Conservation (phyloP, 1,140 invertebrate species). For the Nomia melanderi region DNA sequence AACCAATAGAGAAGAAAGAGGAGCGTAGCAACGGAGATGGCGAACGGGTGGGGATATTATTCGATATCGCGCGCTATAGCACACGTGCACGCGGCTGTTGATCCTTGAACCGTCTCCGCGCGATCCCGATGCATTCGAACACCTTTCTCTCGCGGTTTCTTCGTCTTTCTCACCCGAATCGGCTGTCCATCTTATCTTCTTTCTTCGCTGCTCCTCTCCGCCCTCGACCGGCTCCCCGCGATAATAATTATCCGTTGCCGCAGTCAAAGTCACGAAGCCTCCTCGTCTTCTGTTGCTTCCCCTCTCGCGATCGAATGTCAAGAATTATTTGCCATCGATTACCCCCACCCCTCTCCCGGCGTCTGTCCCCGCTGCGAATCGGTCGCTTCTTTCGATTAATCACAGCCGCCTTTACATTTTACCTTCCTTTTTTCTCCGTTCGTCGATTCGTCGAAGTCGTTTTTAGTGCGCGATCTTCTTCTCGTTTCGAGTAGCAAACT, state of each 20-base stretch:
- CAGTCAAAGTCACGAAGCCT: conserved; percentile 58
- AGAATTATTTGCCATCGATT: conserved; percentile 53
- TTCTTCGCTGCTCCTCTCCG: background rate
- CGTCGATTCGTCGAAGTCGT: background rate
- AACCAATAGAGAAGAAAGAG: conserved; percentile 27
- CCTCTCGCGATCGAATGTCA: conserved; percentile 43
- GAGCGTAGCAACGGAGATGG: conserved; percentile 11
- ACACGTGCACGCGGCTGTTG: conserved; percentile 26
- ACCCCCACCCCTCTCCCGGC: background rate
- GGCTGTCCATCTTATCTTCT: background rate
- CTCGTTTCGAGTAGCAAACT: background rate
- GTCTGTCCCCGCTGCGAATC: background rate
- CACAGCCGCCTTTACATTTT: background rate
- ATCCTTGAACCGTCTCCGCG: conserved; percentile 65
- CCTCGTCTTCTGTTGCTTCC: conserved; percentile 49
- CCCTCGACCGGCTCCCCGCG: conserved; percentile 37
- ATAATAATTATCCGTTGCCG: conserved; percentile 60
- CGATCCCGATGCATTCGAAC: conserved; percentile 52
- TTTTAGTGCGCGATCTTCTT: background rate
- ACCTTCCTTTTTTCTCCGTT: too few relatives aligned
- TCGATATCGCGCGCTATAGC: conserved; percentile 30
- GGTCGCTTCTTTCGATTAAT: conserved; percentile 39
- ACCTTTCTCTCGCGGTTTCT: conserved; percentile 60
- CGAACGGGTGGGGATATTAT: conserved; percentile 29
- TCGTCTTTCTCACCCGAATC: conserved; percentile 25